Evolutionary conservation across 2,113 vertebrate genomes (phyloP), one percentile per base, ranked within the genome.

Genomic region (Rhizomys pruinosus): DNA sequence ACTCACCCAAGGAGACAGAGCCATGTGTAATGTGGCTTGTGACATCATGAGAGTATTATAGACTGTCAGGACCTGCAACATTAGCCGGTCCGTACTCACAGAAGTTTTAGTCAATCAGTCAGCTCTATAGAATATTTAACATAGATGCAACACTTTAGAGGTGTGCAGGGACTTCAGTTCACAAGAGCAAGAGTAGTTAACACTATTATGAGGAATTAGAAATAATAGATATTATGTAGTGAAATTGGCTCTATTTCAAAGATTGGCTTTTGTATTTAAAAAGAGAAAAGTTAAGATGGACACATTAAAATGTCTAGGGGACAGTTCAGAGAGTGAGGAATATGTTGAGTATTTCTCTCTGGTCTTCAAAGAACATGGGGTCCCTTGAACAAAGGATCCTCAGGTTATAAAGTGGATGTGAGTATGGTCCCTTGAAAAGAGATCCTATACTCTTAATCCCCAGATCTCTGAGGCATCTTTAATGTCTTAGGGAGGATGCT

Each of bases 211-310:
- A 27, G 42, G 55, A 90, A 61, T 73, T 79, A 90, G 29, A 20
- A 68, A 71, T 71, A 27, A 72, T 89, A 37, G 42, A 66, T 74
- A 72, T 72, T 77, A 68, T 66, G 29, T 69, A 84, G 23, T 44
- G 32, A 92, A 84, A 25, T 4, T 17, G 5, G 10, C 72, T 89
- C 57, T 89, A 29, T 77, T 91, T 87, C 23, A 57, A 85, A 74
- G 64, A 57, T 74, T 95, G 57, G 7, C 8, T 88, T 81, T 27
- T 85, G 23, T 77, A n/a, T 87, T 13, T 93, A 82, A 81, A 66
- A 82, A 66, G 7, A 90, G 10, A 39, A 32, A 39, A 63, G 13
- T 84, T 90, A 92, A 74, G 10, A 42, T 78, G 63, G 22, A 61
- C 19, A 42, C 25, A 81, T 81, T 74, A 61, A 80, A 64, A 34